Base-by-base conservation (phyloP, 2,797 vertebrate genomes). In the Sternarchorhynchus goeldii region DNA sequence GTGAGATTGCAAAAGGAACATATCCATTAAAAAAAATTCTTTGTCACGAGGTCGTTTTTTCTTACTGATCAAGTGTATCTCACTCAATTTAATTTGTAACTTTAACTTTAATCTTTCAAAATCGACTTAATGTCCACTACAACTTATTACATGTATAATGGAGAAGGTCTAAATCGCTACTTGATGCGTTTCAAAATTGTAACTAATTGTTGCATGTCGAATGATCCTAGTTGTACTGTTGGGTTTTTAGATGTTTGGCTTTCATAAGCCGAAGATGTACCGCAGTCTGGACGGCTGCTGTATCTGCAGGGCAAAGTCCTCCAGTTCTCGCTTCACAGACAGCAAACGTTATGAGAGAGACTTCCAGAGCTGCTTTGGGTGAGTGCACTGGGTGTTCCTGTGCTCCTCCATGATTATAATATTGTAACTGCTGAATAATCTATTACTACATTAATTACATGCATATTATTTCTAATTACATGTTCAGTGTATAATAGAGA, bases 201-300 rank as follows among this genome's bases (percentile, higher is more conserved):
- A 62, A 45, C 73, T 53, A 32, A 55, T 60, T 73, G 3, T 53
- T 36, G 53, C 5, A 25, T 25, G 25, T 25, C 25, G 25, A 25
- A 25, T 41, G 2, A 29, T n/a, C 16, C 21, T 20, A 73, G 6
- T 53, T 60, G 6, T 17, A 63, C 3, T 39, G 25, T 21, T 73
- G 36, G 77, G 17, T 63, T 79, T 58, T 80, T 91, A 96, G 93
- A 99, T 99, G 98, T 99, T 99, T 94, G 98, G 98, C 93, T 99
- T 99, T 91, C 97, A 99, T 91, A 99, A 99, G 94, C 98, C 98
- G 87, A 99, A 99, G 92, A 99, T 99, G 95, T 99, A 99, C 91
- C 92, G 97, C 87, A 98, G 97, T 92, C 91, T 98, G 93, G 95
- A 98, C 16, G 98, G 97, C 82, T 99, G 98, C 91, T 99, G 98